phyloP scores from a whole-genome alignment of 2,113 vertebrate genomes.

The Varanus komodoensis region DNA sequence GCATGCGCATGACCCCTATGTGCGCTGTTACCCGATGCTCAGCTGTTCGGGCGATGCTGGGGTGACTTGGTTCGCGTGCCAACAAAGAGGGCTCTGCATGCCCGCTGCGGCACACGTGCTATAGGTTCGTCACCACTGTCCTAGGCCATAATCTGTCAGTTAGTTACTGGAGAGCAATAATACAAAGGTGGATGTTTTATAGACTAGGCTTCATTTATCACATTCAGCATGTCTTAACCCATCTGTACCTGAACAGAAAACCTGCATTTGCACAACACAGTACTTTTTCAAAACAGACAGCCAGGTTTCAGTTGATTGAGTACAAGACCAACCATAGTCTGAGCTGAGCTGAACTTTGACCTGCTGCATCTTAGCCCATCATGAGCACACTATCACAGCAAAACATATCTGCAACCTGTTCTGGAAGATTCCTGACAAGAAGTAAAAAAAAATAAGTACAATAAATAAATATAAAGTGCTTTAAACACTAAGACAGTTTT shows the following conservation, averaged over 20 bases:
- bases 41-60: too few relatives aligned
- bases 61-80: too few relatives aligned
- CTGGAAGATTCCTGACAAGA: too few relatives aligned
- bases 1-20: too few relatives aligned
- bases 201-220: neutral
- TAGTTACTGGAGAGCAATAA: neutral
- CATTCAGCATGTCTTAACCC: neutral
- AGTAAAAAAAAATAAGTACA: neutral
- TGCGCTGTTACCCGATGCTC: too few relatives aligned
- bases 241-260: neutral
- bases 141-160: neutral
- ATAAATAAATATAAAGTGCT: neutral
- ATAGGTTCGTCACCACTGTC: neutral
- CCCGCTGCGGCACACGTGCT: too few relatives aligned
- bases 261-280: neutral
- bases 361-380: neutral
- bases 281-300: neutral
- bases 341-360: neutral
- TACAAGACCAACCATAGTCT: neutral
- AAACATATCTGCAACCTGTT: too few relatives aligned
- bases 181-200: neutral
- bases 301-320: neutral
- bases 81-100: too few relatives aligned
- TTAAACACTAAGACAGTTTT: neutral
- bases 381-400: too few relatives aligned